Evolutionary conservation across 2,888 invertebrate genomes (phyloP), one percentile per base, ranked within the genome.

Genomic region (Yponomeuta cagnagella): DNA sequence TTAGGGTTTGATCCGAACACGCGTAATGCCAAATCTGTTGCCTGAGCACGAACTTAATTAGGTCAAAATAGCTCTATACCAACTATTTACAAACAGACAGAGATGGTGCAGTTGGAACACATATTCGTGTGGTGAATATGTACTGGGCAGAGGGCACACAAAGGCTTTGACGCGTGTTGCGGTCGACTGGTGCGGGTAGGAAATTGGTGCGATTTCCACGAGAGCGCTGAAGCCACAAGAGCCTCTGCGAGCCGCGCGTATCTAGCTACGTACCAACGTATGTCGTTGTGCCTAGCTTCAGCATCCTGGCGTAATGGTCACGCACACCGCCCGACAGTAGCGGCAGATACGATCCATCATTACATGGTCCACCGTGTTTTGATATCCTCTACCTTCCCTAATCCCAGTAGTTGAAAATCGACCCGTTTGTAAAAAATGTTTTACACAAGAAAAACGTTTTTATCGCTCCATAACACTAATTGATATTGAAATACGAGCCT

Each of bases 161-260:
- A 87, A 87, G 84, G 86, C 89, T 90, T 90, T 88, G 88, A 89
- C 85, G 88, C 86, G 88, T 85, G 82, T 82, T 90, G 90, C 83
- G 90, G 91, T 89, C 81, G 77, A 76, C 76, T 82, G 76, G 83
- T 85, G 82, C 84, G 87, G 89, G 88, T 84, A 86, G 85, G 88
- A 85, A 87, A 89, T 88, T 88, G 87, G 85, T 81, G 80, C 82
- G 83, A 88, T 87, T 87, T 86, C 83, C 83, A 85, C 82, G 77
- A 82, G 80, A 72, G 58, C 69, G 70, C 72, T 67, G 68, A 9
- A 23, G 64, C 70, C 70, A 48, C 70, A 70, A 70, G 70, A 63
- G 70, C 48, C 70, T 64, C 58, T 10, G 5, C 68, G 43, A 43
- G 43, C 43, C 37, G 68, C 33, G 30, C 65, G 33, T 10, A 12